A percentile compares a stretch with the other conserved stretches of the same genome.
These are phyloP conservation scores for Zaprionus obscuricornis DNA, from an alignment of 2,888 invertebrate genomes.

Conservation along the genomic window DNA sequence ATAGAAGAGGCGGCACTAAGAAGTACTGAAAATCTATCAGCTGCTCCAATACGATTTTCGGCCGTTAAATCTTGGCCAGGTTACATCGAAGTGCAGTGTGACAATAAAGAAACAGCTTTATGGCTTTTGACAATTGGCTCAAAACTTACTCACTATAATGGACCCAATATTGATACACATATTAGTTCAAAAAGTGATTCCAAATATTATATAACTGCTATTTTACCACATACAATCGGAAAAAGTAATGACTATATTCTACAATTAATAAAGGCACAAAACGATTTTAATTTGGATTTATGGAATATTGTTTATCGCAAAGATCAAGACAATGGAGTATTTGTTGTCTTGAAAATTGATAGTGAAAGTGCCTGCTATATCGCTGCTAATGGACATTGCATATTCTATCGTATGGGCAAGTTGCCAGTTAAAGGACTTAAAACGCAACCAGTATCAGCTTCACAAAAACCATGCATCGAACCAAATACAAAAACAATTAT, in stretches of 20 bases:
- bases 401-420: constrained; percentile 33
- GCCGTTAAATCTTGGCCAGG: constrained; percentile 2
- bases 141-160: too few species aligned
- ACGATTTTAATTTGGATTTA: constrained; percentile 12
- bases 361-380: constrained; percentile 22
- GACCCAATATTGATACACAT: too few species aligned
- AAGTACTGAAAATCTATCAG: background rate
- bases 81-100: constrained; percentile 20
- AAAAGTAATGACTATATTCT: constrained; percentile 18
- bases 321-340: background rate
- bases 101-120: too few species aligned
- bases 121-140: too few species aligned
- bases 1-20: constrained; percentile 21
- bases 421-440: constrained; percentile 23
- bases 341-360: constrained; percentile 26
- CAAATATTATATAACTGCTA: background rate
- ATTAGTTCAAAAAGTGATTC: too few species aligned
- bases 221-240: background rate
- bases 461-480: too few species aligned
- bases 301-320: constrained; percentile 25
- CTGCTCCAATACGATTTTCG: constrained; percentile 22
- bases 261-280: constrained; percentile 31
- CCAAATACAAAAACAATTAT: too few species aligned
- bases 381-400: constrained; percentile 14
- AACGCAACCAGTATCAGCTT: too few species aligned